phyloP scores from a whole-genome alignment of 2,888 invertebrate genomes.

The Meloe dianella region DNA sequence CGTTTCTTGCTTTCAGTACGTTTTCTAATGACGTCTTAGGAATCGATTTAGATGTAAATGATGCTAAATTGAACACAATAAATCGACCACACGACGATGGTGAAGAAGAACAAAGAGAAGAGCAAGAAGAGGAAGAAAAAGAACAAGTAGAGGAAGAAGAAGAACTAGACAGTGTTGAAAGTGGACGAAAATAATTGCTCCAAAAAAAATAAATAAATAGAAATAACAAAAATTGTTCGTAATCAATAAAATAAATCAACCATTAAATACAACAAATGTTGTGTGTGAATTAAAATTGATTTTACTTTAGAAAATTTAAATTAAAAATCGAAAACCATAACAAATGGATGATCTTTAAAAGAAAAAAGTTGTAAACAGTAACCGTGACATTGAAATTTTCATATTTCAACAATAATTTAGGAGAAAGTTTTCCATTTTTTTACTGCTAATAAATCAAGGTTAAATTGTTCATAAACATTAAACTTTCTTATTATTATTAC shows the following conservation, averaged over 20 bases:
- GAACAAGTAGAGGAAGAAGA: too few species aligned
- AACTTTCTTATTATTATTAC: conserved; percentile 12
- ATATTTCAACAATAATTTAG: conserved; percentile 7
- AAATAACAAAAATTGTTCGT: too few species aligned
- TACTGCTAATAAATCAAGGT: conserved; percentile 12
- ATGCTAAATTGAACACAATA: conserved; percentile 21
- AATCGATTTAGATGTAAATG: conserved; percentile 56
- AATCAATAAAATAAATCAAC: not conserved
- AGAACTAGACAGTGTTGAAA: not conserved
- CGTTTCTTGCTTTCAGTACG: conserved; percentile 56
- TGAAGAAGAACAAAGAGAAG: too few species aligned
- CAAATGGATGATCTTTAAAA: not conserved
- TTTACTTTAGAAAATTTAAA: not conserved
- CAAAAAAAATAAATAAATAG: too few species aligned
- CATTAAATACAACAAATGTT: not conserved
- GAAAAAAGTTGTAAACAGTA: conserved; percentile 3
- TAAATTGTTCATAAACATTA: conserved; percentile 14
- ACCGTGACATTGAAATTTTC: conserved; percentile 26
- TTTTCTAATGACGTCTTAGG: conserved; percentile 62
- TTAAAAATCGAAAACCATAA: not conserved
- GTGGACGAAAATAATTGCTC: not conserved
- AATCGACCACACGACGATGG: too few species aligned
- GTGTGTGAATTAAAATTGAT: too few species aligned
- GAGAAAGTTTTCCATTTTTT: conserved; percentile 18
- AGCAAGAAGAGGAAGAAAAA: too few species aligned